A percentile compares a stretch with the other conserved stretches of the same genome.
These are phyloP conservation scores for Acutogordius australiensis DNA, from an alignment of 2,888 invertebrate genomes.

Conservation along the genomic window DNA sequence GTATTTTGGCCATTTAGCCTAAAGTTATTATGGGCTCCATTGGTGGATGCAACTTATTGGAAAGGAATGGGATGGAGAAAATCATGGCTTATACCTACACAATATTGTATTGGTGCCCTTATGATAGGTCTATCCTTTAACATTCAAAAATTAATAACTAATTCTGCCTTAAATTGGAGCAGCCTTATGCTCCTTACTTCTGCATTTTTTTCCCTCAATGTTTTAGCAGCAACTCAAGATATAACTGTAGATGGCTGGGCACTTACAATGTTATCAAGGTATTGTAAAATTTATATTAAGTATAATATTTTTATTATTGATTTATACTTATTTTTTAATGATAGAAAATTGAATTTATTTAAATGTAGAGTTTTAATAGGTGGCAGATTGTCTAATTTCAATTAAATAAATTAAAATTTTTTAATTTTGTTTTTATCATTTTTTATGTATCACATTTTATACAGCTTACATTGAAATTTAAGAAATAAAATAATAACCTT, in stretches of 20 bases:
- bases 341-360: too few relatives aligned
- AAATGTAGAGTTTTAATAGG: too few relatives aligned
- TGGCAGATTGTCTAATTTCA: too few relatives aligned
- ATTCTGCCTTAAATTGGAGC: conserved; percentile 21
- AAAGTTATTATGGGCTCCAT: conserved; percentile 86
- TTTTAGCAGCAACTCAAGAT: conserved; percentile 91
- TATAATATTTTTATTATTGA: too few relatives aligned
- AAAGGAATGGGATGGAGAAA: conserved; percentile 53
- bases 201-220: conserved; percentile 64
- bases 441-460: too few relatives aligned
- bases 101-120: conserved; percentile 45
- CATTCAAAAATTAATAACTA: conserved; percentile 18
- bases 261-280: conserved; percentile 79
- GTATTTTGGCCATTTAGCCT: conserved; percentile 36
- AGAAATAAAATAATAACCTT: too few relatives aligned
- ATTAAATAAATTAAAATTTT: too few relatives aligned
- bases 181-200: conserved; percentile 47
- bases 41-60: conserved; percentile 57
- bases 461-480: too few relatives aligned
- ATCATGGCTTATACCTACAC: conserved; percentile 57
- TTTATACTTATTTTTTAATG: too few relatives aligned
- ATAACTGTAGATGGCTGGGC: conserved; percentile 99
- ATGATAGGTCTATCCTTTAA: conserved; percentile 52
- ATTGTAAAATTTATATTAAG: too few relatives aligned
- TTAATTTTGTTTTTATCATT: too few relatives aligned